Evolutionary conservation across 2,113 vertebrate species (phyloP), one percentile per base, ranked within the genome.

Genomic region (Brachyhypopomus gauderio): DNA sequence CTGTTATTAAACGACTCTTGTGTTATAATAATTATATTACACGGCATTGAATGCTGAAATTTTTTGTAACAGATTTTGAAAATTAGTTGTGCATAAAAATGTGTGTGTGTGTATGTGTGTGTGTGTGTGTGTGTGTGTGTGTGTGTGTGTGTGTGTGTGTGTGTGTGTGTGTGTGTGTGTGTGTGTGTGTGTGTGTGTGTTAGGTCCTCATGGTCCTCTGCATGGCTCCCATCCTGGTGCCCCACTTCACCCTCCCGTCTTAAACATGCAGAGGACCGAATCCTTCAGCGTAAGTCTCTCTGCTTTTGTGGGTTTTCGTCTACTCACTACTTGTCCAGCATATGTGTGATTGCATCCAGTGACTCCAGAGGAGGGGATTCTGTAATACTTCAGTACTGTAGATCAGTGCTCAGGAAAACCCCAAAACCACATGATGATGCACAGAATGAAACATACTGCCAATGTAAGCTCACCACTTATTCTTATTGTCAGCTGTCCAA

Each of bases 171-270:
- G 48, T 9, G 87, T 0, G n/a, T 48, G 5, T 48, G 3, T 9
- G 45, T 52, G 45, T 52, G n/a, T 36, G 1, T 59, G 27, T 60
- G 12, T 72, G 55, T 20, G 22, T 70, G 48, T 9, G 87, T 0
- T 88, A 97, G 96, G 89, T 95, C 94, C 56, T 94, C 96, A 84
- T 95, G 95, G 96, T 89, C 97, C 27, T 92, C 91, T 78, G 93
- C 92, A 41, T 98, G 97, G 97, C 92, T 98, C 80, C 97, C 97
- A 66, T 94, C 96, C 8, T 98, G 97, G 97, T 97, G 97, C 80
- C 96, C 97, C 67, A 96, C 96, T 0, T 98, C 97, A 36, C 79
- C 91, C 27, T 89, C 92, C 70, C 95, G 95, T 84, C 95, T 99
- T 25, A 96, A 95, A 92, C 94, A 96, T 83, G 96, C 96, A 4